Percentiles rank a stretch among this genome's conserved stretches.
Evolutionary conservation across 2,113 vertebrate species (phyloP).

Genomic region (Struthio camelus): DNA sequence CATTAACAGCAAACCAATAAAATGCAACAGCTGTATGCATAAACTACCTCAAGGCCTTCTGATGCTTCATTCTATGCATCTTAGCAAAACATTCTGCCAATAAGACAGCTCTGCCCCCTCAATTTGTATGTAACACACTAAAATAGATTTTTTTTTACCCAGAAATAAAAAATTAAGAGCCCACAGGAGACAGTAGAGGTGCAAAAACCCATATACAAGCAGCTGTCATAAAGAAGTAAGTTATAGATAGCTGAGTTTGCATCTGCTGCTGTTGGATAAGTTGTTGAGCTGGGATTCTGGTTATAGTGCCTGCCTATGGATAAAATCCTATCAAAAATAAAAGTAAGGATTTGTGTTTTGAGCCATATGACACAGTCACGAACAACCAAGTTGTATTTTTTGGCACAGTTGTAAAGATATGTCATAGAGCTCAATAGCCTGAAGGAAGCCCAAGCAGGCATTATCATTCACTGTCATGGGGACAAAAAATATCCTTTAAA

Average conservation of each 20-base stretch:
- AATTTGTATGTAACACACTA: neutral
- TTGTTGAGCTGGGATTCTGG: neutral
- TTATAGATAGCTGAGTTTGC: neutral
- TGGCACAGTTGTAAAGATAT: neutral
- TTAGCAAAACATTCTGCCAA: neutral
- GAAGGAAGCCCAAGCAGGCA: neutral
- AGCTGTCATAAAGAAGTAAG: neutral
- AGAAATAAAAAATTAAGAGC: neutral
- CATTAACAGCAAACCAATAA: slow-evolving; percentile 42
- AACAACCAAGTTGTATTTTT: neutral
- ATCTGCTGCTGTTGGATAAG: neutral
- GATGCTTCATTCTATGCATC: neutral
- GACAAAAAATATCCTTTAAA: neutral
- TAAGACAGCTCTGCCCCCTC: neutral
- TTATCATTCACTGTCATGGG: neutral
- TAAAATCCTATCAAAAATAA: neutral
- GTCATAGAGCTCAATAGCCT: neutral
- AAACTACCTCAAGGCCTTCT: neutral
- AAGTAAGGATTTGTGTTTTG: neutral
- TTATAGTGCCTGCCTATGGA: neutral
- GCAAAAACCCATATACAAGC: neutral
- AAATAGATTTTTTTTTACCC: neutral
- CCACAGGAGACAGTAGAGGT: neutral
- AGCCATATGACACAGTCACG: neutral
- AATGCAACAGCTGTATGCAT: neutral